These are phyloP conservation scores for Drosophila bipectinata DNA, from an alignment of 1,140 invertebrate genomes.

Conservation along the genomic window DNA sequence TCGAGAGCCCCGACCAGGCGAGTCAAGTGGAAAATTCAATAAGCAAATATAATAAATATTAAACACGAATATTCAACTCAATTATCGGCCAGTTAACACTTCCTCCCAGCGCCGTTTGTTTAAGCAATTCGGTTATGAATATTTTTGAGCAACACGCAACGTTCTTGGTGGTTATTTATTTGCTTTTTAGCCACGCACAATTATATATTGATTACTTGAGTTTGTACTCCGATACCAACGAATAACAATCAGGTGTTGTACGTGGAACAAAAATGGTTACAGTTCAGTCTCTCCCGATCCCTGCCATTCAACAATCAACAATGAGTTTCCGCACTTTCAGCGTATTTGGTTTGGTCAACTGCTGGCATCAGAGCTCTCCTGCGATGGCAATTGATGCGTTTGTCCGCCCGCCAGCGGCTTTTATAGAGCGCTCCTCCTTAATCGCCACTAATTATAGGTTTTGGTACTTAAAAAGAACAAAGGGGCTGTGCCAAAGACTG, in stretches of 20 bases:
- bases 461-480: neutral
- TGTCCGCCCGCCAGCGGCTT: slow-evolving; percentile 40
- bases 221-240: slow-evolving; percentile 44
- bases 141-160: slow-evolving; percentile 42
- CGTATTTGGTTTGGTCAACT: slow-evolving; percentile 46
- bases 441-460: slow-evolving; percentile 57
- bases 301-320: slow-evolving; percentile 45
- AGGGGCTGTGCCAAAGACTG: slow-evolving; percentile 13
- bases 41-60: slow-evolving; percentile 79
- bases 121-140: slow-evolving; percentile 18
- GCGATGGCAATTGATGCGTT: slow-evolving; percentile 52
- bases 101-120: slow-evolving; percentile 42
- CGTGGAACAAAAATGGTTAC: slow-evolving; percentile 38
- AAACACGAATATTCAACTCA: slow-evolving; percentile 69
- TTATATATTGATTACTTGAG: slow-evolving; percentile 36
- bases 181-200: slow-evolving; percentile 73
- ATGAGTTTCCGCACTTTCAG: slow-evolving; percentile 44
- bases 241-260: slow-evolving; percentile 55
- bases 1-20: slow-evolving; percentile 38
- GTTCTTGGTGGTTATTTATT: slow-evolving; percentile 30
- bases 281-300: slow-evolving; percentile 22
- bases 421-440: slow-evolving; percentile 48
- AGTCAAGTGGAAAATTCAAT: slow-evolving; percentile 75
- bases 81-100: slow-evolving; percentile 78
- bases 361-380: slow-evolving; percentile 69